Evolutionary conservation across 2,113 vertebrate genomes (phyloP), one percentile per base, ranked within the genome.

Genomic region (Tetrax tetrax): DNA sequence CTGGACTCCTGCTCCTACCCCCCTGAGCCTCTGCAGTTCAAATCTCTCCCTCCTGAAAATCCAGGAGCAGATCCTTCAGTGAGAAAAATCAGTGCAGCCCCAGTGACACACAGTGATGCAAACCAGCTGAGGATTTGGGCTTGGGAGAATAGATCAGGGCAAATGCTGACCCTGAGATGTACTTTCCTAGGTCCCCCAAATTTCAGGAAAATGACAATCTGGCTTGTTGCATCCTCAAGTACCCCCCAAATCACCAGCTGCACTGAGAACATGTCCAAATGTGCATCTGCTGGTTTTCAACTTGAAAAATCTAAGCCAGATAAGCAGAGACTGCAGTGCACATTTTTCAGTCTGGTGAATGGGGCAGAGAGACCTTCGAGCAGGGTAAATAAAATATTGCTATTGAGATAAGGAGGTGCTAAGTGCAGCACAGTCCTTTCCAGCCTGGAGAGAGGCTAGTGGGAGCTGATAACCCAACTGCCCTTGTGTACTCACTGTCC

Each of bases 331-430:
- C 18, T 6, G 16, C 45, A 63, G 64, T 20, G 37, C 15, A 33
- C 0, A 0, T 45, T 86, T 92, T 74, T 75, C 63, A 54, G n/a
- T 11, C 38, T 81, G 68, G 35, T 59, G 12, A 83, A 83, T 0
- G 0, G 25, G 35, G 65, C 51, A 87, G 79, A 80, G 45, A 93
- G 87, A 93, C 64, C 60, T 93, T 85, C 1, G 3, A 83, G 50
- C 69, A 75, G 48, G 35, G 79, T 64, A 93, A 96, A 95, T 86
- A 94, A 92, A 95, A 93, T 64, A 90, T 1, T 86, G 76, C n/a
- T 61, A 59, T 74, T 61, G 72, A 90, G 96, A 95, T 96, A 96
- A 94, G 48, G 72, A 97, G 90, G 90, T 95, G 90, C 48, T 90
- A 95, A 94, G 56, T 77, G 45, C 51, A 90, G 43, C 54, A 88